Evolutionary conservation across 2,113 vertebrate genomes (phyloP).

Genomic region (Otolemur garnettii): DNA sequence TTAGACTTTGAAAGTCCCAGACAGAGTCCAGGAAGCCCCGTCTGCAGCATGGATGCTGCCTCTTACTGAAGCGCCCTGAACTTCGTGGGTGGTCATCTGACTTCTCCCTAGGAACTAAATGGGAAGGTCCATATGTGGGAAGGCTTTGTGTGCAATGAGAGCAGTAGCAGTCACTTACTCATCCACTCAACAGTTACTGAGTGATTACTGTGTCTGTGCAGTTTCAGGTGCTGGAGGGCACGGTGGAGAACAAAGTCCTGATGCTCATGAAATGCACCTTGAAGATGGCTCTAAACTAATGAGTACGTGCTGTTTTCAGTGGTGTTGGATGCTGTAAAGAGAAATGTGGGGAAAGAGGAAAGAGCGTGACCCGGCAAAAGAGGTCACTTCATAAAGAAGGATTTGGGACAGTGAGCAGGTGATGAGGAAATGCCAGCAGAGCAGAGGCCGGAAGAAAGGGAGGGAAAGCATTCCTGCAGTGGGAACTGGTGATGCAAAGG

Average conservation of each 20-base stretch:
- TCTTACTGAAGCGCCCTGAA: neutral
- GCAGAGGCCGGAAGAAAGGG: neutral
- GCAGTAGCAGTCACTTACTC: neutral
- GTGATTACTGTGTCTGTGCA: neutral
- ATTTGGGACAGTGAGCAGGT: neutral
- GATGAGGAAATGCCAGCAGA: neutral
- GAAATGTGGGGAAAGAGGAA: neutral
- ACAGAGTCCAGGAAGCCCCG: neutral
- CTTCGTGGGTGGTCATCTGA: neutral
- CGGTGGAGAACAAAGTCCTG: neutral
- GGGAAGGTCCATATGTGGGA: neutral
- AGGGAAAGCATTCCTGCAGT: neutral
- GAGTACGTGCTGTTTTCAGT: neutral
- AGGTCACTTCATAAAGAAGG: neutral
- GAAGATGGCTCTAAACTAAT: neutral
- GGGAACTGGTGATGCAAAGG: neutral
- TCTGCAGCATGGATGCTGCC: neutral
- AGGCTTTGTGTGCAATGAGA: neutral
- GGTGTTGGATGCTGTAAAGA: neutral
- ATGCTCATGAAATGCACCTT: neutral
- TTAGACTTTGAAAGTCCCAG: neutral
- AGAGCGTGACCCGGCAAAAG: neutral
- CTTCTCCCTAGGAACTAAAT: neutral
- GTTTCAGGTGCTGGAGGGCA: neutral
- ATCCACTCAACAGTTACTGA: neutral